These are phyloP conservation scores for Trisateles emortualis DNA, from an alignment of 2,888 invertebrate species.

Conservation along the genomic window DNA sequence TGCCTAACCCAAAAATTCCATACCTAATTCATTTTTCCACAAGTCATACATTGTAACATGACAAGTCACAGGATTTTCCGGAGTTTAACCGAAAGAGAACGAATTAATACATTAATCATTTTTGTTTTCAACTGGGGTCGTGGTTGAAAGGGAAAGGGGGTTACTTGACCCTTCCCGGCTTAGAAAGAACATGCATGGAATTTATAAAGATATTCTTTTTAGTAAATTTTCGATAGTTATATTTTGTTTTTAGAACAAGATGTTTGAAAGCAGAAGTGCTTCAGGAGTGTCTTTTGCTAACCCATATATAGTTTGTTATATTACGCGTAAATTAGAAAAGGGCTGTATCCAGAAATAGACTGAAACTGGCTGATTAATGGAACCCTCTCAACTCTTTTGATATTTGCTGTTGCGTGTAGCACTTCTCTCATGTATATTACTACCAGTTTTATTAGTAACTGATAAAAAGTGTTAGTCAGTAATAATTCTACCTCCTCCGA, in stretches of 20 bases:
- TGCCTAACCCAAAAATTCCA: constrained; percentile 9
- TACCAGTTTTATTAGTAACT: no score
- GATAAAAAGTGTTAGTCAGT: no score
- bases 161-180: constrained; percentile 13
- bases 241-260: background rate
- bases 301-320: no score
- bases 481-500: no score
- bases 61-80: constrained; percentile 25
- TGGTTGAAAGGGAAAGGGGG: constrained; percentile 21
- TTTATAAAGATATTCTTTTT: background rate
- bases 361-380: no score
- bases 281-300: no score
- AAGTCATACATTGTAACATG: background rate
- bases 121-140: constrained; percentile 17
- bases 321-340: no score
- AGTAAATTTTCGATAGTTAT: background rate
- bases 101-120: constrained; percentile 14
- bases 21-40: background rate
- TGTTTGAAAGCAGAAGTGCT: background rate
- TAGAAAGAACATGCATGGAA: constrained; percentile 2
- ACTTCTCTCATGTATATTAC: no score
- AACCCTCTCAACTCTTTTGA: no score
- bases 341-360: no score
- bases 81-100: constrained; percentile 7
- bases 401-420: no score